Evolutionary conservation across 2,888 invertebrate genomes (phyloP).

Genomic region (Chrysolina oricalcia): DNA sequence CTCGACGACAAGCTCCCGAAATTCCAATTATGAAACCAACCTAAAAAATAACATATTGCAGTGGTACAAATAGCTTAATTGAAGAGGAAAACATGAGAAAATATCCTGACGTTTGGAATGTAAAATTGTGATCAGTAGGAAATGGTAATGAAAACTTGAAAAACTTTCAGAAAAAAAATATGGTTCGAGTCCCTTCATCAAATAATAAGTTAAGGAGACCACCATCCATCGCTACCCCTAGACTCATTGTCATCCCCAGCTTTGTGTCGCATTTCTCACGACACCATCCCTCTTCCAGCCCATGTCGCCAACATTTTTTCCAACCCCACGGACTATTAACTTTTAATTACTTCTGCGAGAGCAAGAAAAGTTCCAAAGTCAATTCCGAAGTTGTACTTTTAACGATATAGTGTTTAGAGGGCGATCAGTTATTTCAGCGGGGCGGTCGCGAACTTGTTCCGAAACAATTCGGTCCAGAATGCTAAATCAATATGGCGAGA

Average conservation of each 20-base stretch:
- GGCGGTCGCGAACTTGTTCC: neutral
- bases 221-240: neutral
- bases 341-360: constrained; percentile 26
- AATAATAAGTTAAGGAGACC: neutral
- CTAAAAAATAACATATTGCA: no score
- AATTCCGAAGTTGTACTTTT: constrained; percentile 30
- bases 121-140: no score
- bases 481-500: constrained; percentile 1
- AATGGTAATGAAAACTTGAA: no score
- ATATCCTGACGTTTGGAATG: no score
- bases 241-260: neutral
- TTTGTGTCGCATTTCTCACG: neutral
- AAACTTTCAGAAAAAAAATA: no score
- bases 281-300: neutral
- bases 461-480: constrained; percentile 11
- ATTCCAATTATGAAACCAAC: no score
- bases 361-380: constrained; percentile 31
- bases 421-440: constrained; percentile 10
- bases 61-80: no score
- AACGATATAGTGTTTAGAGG: constrained; percentile 17
- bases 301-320: neutral
- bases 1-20: no score
- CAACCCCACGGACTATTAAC: constrained; percentile 14
- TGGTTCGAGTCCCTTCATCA: neutral
- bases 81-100: no score